Evolutionary conservation across 2,888 invertebrate genomes (phyloP).

Genomic region (Electrophaes corylata): DNA sequence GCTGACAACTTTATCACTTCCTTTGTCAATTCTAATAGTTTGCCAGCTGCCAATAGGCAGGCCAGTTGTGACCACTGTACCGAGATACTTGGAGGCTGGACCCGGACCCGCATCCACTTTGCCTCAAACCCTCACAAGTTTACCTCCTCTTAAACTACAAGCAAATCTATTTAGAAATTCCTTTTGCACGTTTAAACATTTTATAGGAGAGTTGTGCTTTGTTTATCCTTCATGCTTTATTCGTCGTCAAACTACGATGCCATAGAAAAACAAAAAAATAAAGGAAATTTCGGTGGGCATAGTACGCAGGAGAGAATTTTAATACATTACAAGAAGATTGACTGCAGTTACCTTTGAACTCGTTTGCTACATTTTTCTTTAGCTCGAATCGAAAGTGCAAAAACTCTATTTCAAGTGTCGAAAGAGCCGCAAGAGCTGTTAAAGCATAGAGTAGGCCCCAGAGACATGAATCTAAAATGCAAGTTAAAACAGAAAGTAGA

Average conservation of each 20-base stretch:
- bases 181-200: slow-evolving; percentile 42
- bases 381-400: slow-evolving; percentile 68
- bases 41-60: slow-evolving; percentile 58
- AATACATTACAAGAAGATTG: slow-evolving; percentile 77
- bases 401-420: slow-evolving; percentile 66
- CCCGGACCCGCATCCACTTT: slow-evolving; percentile 77
- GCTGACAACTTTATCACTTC: slow-evolving; percentile 42
- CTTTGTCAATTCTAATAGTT: slow-evolving; percentile 61
- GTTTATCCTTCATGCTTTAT: slow-evolving; percentile 59
- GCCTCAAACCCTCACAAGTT: slow-evolving; percentile 58
- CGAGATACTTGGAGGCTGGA: slow-evolving; percentile 81
- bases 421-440: slow-evolving; percentile 60
- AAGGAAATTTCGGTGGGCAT: slow-evolving; percentile 47
- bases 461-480: slow-evolving; percentile 67
- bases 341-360: slow-evolving; percentile 54
- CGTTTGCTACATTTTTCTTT: slow-evolving; percentile 52
- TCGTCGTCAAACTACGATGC: slow-evolving; percentile 48
- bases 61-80: slow-evolving; percentile 67
- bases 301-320: slow-evolving; percentile 58
- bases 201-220: slow-evolving; percentile 67
- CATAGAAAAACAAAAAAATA: slow-evolving; percentile 51
- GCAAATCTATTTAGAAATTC: slow-evolving; percentile 63
- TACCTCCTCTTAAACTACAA: slow-evolving; percentile 71
- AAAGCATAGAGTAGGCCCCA: slow-evolving; percentile 62
- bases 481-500: slow-evolving; percentile 62